Conservation (phyloP, 2,113 vertebrate species). For the Oryzias woworae region DNA sequence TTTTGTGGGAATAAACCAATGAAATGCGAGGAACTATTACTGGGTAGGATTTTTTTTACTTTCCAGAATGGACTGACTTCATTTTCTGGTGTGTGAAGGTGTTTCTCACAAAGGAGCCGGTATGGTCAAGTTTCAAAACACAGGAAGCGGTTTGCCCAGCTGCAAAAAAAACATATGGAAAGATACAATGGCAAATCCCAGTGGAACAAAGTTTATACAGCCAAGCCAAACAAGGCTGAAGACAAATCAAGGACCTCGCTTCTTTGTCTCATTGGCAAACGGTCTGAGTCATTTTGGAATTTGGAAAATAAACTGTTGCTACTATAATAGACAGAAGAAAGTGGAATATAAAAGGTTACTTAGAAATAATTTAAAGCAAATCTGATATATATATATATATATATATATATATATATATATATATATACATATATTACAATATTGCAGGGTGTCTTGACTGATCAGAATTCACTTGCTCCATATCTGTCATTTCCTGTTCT, state of each 20-base stretch:
- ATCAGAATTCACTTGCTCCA: conserved; percentile 10
- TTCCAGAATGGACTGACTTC: background rate
- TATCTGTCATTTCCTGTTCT: conserved; percentile 22
- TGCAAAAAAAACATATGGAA: conserved; percentile 34
- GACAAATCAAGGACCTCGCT: conserved; percentile 24
- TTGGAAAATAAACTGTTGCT: background rate
- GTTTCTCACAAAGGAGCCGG: background rate
- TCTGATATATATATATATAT: background rate
- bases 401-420: too few relatives aligned
- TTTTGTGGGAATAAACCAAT: too few relatives aligned
- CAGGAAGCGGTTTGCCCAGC: conserved; percentile 50
- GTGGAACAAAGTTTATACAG: conserved; percentile 27
- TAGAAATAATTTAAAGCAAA: background rate
- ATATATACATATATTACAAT: background rate
- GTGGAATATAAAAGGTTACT: background rate
- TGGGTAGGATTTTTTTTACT: too few relatives aligned
- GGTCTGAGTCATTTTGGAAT: background rate
- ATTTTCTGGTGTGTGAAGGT: background rate
- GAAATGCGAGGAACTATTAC: too few relatives aligned
- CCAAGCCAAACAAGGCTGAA: conserved; percentile 34
- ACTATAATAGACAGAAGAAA: background rate
- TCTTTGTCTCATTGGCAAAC: conserved; percentile 24
- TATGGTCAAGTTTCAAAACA: conserved; percentile 16
- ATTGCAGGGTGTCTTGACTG: background rate
- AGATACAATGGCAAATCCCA: conserved; percentile 58